A percentile compares a stretch with the other conserved stretches of the same genome.
These are phyloP conservation scores for Calephelis nemesis DNA, from an alignment of 1,140 invertebrate species.

Conservation along the genomic window DNA sequence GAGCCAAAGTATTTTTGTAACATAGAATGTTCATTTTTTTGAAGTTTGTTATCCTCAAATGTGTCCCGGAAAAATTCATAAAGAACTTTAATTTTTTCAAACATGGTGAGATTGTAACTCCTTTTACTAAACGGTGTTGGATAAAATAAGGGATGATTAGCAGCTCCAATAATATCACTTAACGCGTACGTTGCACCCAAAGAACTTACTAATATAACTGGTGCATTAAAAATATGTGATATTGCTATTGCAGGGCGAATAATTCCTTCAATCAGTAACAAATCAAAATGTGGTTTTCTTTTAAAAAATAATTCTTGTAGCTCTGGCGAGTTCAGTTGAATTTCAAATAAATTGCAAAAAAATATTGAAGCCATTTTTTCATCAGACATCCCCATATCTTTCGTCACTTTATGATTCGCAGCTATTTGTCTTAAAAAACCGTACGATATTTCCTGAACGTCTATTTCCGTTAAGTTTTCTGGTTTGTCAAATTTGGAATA, in stretches of 20 bases:
- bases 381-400: not conserved
- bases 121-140: constrained; percentile 30
- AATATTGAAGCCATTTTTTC: not conserved
- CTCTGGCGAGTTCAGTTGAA: constrained; percentile 34
- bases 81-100: constrained; percentile 31
- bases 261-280: constrained; percentile 41
- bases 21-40: constrained; percentile 26
- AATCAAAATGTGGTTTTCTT: constrained; percentile 38
- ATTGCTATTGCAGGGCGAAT: constrained; percentile 28
- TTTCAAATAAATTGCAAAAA: constrained; percentile 28
- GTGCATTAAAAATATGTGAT: constrained; percentile 41
- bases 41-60: not conserved
- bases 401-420: not conserved
- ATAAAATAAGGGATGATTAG: constrained; percentile 43
- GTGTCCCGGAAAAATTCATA: constrained; percentile 24
- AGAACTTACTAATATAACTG: constrained; percentile 47
- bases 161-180: constrained; percentile 33
- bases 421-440: constrained; percentile 25
- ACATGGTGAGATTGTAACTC: constrained; percentile 31
- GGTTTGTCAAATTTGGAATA: constrained; percentile 40
- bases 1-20: constrained; percentile 32
- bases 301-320: constrained; percentile 37
- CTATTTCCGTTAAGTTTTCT: constrained; percentile 58
- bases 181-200: constrained; percentile 30
- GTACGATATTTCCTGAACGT: constrained; percentile 54